Base-by-base conservation (phyloP, 2,888 invertebrate species). In the Ischnura elegans region DNA sequence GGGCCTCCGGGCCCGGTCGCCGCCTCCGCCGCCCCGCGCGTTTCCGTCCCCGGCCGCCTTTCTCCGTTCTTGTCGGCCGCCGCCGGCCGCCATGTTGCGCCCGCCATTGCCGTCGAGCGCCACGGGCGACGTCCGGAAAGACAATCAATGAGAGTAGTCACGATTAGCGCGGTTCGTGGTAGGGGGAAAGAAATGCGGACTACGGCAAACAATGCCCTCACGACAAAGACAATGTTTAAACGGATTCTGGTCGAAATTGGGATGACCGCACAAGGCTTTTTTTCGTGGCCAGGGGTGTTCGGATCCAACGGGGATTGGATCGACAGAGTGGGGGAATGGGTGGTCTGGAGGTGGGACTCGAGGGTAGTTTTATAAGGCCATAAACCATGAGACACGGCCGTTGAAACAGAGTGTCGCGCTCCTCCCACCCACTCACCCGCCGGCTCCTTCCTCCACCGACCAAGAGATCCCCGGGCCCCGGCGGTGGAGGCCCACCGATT, bases 341-440 rank as follows among this genome's bases (percentile, higher is more conserved):
- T 45, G 46, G 86, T 43, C 46, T 86, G 19, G 86, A 86, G 86
- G 86, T 86, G 86, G 86, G 66, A 61, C 90, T 43, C 90, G n/a
- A 90, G 90, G 90, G 90, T 90, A 90, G 90, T 90, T 90, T 90
- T 90, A 90, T 90, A 90, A 66, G 90, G 90, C 90, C 90, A 90
- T 90, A 90, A 90, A 90, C 90, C 90, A 90, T 90, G 90, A 90
- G 61, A 90, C 90, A 90, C 90, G 90, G 29, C 87, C 87, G 87
- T 87, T 87, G 87, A 87, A 87, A 55, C 51, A 36, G 87, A 90
- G 90, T 90, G 90, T 90, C 90, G 61, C 61, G 43, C 87, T 21
- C 55, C 55, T 21, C 55, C 87, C 87, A 4, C 87, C 86, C 85
- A 43, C 85, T 43, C 85, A 85, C 85, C 36, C 76, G 16, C 76